These are phyloP conservation scores for Spodoptera picta DNA, from an alignment of 2,888 invertebrate genomes.

Conservation along the genomic window DNA sequence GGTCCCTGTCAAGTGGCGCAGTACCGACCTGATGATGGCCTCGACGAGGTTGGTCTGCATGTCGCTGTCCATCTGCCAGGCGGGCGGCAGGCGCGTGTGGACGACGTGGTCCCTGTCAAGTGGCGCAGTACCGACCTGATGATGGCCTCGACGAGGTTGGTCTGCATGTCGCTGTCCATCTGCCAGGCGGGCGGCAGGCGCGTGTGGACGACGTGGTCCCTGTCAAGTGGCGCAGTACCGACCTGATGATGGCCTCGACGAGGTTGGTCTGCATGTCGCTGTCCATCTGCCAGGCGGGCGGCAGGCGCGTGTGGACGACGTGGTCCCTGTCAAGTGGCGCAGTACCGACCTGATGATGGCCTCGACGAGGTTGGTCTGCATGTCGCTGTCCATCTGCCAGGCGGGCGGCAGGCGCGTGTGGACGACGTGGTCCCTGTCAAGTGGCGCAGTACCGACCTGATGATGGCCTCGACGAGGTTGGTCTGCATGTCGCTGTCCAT, in stretches of 20 bases:
- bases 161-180: constrained; percentile 96
- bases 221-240: constrained; percentile 65
- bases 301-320: no score
- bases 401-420: constrained; percentile 96
- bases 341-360: constrained; percentile 91
- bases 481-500: constrained; percentile 97
- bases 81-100: constrained; percentile 73
- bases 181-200: constrained; percentile 91
- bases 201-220: no score
- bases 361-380: constrained; percentile 97
- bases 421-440: constrained; percentile 94
- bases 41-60: constrained; percentile 98
- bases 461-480: constrained; percentile 97
- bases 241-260: constrained; percentile 97
- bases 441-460: constrained; percentile 77
- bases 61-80: constrained; percentile 96
- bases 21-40: constrained; percentile 93
- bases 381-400: constrained; percentile 96
- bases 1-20: constrained; percentile 65
- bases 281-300: constrained; percentile 95
- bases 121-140: constrained; percentile 89
- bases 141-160: constrained; percentile 97
- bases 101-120: constrained; percentile 65
- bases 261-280: constrained; percentile 97
- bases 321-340: neutral